Percentiles rank a stretch among this genome's conserved stretches.
These are phyloP conservation scores for Salvelinus fontinalis DNA, from an alignment of 2,113 vertebrate species.

Conservation along the genomic window DNA sequence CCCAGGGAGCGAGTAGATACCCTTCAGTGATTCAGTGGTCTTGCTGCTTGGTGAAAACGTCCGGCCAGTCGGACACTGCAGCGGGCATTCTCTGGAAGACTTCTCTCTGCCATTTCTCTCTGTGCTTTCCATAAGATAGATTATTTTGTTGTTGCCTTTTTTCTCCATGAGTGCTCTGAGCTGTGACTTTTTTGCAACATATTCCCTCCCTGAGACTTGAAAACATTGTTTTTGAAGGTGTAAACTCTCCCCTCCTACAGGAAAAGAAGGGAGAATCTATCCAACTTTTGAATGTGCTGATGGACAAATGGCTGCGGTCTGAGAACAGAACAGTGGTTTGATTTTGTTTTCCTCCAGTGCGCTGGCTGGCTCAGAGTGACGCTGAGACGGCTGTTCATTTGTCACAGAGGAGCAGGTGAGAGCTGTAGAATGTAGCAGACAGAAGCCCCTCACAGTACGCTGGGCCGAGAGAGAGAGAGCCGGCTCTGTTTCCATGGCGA, in stretches of 20 bases:
- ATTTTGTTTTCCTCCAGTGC: conserved; percentile 46
- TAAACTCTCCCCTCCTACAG: not conserved
- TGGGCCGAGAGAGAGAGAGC: conserved; percentile 32
- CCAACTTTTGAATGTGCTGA: conserved; percentile 44
- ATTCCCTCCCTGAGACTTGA: conserved; percentile 8
- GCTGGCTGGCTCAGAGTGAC: conserved; percentile 56
- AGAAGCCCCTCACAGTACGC: conserved; percentile 36
- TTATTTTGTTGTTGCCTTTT: not conserved
- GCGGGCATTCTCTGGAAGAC: conserved; percentile 17
- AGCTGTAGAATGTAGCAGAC: conserved; percentile 53
- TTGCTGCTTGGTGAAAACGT: conserved; percentile 42
- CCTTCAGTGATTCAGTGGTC: conserved; percentile 41
- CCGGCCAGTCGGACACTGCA: conserved; percentile 10
- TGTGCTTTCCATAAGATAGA: not conserved
- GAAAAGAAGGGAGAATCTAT: conserved; percentile 44
- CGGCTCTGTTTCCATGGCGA: conserved; percentile 67
- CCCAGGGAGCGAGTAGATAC: conserved; percentile 32
- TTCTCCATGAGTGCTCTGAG: not conserved
- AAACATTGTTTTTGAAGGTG: conserved; percentile 6
- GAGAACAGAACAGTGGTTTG: conserved; percentile 46
- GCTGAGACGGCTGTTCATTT: conserved; percentile 56
- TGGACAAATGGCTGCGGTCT: conserved; percentile 50
- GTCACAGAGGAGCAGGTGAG: conserved; percentile 62
- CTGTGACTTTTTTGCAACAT: not conserved
- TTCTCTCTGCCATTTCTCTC: not conserved